Evolutionary conservation across 2,888 invertebrate genomes (phyloP).

Genomic region (Lycocerus yunnanus): DNA sequence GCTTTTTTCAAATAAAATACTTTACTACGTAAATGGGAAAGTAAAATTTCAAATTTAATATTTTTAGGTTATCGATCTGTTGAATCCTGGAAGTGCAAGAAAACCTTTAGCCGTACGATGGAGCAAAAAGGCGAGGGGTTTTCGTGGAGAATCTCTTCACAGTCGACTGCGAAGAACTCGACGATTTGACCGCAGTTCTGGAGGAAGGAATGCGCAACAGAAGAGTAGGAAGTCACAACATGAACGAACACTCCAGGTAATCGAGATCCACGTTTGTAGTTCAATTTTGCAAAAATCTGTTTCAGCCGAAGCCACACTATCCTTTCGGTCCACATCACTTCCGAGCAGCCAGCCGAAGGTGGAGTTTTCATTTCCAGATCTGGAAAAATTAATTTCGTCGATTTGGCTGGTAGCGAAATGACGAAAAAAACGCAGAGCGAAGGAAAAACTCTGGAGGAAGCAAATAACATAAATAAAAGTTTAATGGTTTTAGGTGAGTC

Average conservation of each 20-base stretch:
- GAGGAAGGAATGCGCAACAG: slow-evolving; percentile 95
- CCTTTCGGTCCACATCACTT: slow-evolving; percentile 86
- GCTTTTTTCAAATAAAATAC: too few relatives aligned
- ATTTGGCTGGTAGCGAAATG: slow-evolving; percentile 96
- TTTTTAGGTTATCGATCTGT: slow-evolving; percentile 84
- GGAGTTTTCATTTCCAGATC: slow-evolving; percentile 87
- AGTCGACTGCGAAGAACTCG: slow-evolving; percentile 90
- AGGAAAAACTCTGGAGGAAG: slow-evolving; percentile 88
- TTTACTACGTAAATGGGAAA: too few relatives aligned
- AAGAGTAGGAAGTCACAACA: slow-evolving; percentile 86
- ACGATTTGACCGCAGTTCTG: slow-evolving; percentile 89
- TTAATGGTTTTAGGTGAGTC: slow-evolving; percentile 85
- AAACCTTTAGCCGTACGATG: slow-evolving; percentile 89
- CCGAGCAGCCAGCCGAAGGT: slow-evolving; percentile 80
- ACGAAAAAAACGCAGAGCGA: slow-evolving; percentile 88
- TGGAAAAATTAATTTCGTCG: slow-evolving; percentile 95
- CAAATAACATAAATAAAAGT: slow-evolving; percentile 95
- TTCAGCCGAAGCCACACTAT: slow-evolving; percentile 82
- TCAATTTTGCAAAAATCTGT: slow-evolving; percentile 6
- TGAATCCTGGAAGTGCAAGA: slow-evolving; percentile 83
- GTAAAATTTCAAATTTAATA: not conserved
- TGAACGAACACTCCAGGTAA: slow-evolving; percentile 84
- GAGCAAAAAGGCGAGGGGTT: slow-evolving; percentile 91
- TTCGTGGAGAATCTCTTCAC: slow-evolving; percentile 97
- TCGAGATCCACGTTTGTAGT: slow-evolving; percentile 53